A percentile compares a stretch with the other conserved stretches of the same genome.
These are phyloP conservation scores for Melikaiella ostensackeni DNA, from an alignment of 2,888 invertebrate species.

Conservation along the genomic window DNA sequence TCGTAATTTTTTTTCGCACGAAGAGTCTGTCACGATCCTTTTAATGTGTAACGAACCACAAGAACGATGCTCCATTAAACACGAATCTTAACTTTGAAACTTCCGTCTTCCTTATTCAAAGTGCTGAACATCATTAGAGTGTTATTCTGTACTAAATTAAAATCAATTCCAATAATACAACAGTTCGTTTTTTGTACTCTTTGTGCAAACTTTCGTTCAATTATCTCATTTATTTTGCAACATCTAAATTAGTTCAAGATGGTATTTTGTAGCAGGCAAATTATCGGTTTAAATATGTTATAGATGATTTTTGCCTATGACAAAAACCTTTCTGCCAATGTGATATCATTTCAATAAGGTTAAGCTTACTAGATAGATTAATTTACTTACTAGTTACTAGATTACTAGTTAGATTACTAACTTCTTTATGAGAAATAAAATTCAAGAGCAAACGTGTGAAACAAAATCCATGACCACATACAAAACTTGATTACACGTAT, in stretches of 20 bases:
- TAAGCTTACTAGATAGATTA: too few species aligned
- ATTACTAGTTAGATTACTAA: too few species aligned
- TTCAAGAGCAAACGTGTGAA: background rate
- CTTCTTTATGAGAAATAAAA: background rate
- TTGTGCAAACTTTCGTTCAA: too few species aligned
- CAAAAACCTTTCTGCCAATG: background rate
- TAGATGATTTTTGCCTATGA: background rate
- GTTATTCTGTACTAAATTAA: too few species aligned
- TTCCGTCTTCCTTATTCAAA: background rate
- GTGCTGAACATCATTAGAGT: background rate
- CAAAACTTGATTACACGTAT: background rate
- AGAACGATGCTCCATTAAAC: constrained; percentile 24
- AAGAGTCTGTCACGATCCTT: constrained; percentile 15
- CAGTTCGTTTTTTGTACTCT: too few species aligned
- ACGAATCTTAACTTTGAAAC: constrained; percentile 14
- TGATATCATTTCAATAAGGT: background rate
- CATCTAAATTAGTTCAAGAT: too few species aligned
- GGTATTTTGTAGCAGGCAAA: too few species aligned
- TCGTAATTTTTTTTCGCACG: constrained; percentile 10
- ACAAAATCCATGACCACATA: background rate
- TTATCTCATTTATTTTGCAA: too few species aligned
- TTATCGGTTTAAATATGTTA: too few species aligned
- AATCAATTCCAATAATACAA: too few species aligned
- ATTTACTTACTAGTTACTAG: too few species aligned
- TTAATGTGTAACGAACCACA: constrained; percentile 24